Base-by-base conservation (phyloP, 2,797 vertebrate species). In the Myotis daubentonii region DNA sequence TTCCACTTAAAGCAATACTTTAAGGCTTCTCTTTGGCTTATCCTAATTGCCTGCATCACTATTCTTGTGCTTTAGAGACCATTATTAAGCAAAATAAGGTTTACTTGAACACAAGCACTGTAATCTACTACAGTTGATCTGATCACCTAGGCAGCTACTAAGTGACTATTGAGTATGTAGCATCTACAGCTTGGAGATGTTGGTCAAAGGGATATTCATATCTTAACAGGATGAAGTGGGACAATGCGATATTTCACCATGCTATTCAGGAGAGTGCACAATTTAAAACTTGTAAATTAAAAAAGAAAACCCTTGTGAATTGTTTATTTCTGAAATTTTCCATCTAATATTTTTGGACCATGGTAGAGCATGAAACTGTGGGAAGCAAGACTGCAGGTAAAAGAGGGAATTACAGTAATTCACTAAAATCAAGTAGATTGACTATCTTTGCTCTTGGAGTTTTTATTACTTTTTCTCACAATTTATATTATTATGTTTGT, bases 381-480 rank as follows among this genome's bases (percentile, higher is more conserved):
- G 80, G 33, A 66, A 66, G 20, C 20, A 66, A 66, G 60, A 49
- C 13, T 28, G 22, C 41, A 44, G 60, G 33, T 49, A 10, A 49
- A 33, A 23, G 41, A 8, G 13, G 20, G 20, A 49, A 83, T n/a
- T 33, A 33, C 20, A 66, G n/a, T 47, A 53, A 53, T 87, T 92
- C 72, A 79, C 44, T 76, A 72, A 90, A 71, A 81, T 57, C 25
- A 87, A 74, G 28, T 74, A 51, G 38, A 47, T 74, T 57, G 47
- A 28, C 19, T 33, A 3, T 38, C 28, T 75, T 80, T 78, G 41
- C 16, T 90, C 28, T 76, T 90, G 74, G 28, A 53, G 41, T 62
- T 94, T 95, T 97, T 75, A 66, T 75, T 80, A 49, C 16, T 44
- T 6, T 70, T 89, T 94, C 85, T 79, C 33, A 71, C 5, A 76